Conservation (phyloP, 2,113 vertebrate genomes). For the Microcebus lehilahytsara region DNA sequence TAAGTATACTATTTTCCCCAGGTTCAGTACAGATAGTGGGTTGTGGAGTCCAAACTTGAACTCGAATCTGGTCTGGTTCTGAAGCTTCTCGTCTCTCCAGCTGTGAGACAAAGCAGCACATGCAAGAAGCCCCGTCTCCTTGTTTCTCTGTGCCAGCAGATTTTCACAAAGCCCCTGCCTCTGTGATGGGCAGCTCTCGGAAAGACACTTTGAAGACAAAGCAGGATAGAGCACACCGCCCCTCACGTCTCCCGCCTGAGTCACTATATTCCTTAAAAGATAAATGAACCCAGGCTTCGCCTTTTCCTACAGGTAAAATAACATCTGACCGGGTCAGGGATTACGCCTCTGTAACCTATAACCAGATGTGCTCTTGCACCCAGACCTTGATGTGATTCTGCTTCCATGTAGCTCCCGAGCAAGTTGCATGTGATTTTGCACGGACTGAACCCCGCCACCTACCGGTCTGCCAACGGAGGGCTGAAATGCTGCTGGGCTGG, state of each 20-base stretch:
- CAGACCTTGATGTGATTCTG: background rate
- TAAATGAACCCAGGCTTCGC: too few species aligned
- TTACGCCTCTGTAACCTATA: background rate
- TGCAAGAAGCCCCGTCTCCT: background rate
- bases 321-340: background rate
- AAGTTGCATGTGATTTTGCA: background rate
- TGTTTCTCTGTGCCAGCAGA: background rate
- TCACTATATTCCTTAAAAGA: too few species aligned
- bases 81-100: background rate
- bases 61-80: background rate
- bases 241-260: too few species aligned
- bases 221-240: too few species aligned
- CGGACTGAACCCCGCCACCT: background rate
- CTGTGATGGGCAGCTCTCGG: background rate
- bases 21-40: background rate
- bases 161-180: background rate
- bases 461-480: background rate
- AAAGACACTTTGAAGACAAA: background rate
- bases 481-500: background rate
- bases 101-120: background rate
- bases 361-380: background rate
- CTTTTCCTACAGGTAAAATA: too few species aligned
- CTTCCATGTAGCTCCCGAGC: background rate
- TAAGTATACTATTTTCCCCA: background rate
- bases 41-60: background rate